Evolutionary conservation across 2,888 invertebrate genomes (phyloP).

Genomic region (Halictus quadricinctus): DNA sequence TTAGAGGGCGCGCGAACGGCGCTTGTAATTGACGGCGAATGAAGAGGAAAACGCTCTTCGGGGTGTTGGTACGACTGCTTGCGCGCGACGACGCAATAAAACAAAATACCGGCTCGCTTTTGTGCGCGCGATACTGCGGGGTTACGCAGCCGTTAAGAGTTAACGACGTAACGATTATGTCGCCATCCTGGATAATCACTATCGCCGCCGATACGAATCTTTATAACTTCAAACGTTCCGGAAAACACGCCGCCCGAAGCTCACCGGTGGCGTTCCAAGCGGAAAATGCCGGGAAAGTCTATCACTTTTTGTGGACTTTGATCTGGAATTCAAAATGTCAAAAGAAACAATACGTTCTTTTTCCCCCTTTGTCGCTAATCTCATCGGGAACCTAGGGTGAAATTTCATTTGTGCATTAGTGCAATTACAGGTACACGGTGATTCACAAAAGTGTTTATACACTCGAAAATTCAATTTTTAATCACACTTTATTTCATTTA

Average conservation of each 20-base stretch:
- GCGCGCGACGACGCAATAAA: slow-evolving; percentile 64
- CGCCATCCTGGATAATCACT: slow-evolving; percentile 80
- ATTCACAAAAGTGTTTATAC: not conserved
- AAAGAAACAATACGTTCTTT: not conserved
- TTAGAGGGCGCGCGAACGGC: slow-evolving; percentile 36
- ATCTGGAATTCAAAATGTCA: slow-evolving; percentile 10
- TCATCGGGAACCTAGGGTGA: not conserved
- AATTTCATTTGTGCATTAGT: not conserved
- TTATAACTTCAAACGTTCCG: slow-evolving; percentile 76
- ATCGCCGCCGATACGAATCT: slow-evolving; percentile 79
- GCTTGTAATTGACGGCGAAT: slow-evolving; percentile 44
- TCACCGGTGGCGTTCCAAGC: slow-evolving; percentile 11
- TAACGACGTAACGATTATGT: slow-evolving; percentile 81
- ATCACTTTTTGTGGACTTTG: slow-evolving; percentile 14
- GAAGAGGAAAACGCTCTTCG: slow-evolving; percentile 48
- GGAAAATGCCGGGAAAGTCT: slow-evolving; percentile 17
- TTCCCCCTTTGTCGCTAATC: not conserved
- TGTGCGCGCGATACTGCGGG: slow-evolving; percentile 39
- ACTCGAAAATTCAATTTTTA: not conserved
- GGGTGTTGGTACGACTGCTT: slow-evolving; percentile 54
- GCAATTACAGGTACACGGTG: too few relatives aligned
- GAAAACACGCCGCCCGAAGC: slow-evolving; percentile 61
- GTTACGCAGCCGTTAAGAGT: slow-evolving; percentile 77
- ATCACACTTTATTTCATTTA: too few relatives aligned
- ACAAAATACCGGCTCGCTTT: slow-evolving; percentile 62